Evolutionary conservation across 2,113 vertebrate genomes (phyloP).

Genomic region (cattle (Bos taurus)): ARS-UCD2.0 NC_037342.1:71556001-71556500

Average conservation of each 20-base stretch:
- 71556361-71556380: not conserved
- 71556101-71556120: not conserved
- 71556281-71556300: not conserved
- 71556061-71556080: not conserved
- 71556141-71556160: not conserved
- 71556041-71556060: not conserved
- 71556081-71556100: not conserved
- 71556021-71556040: not conserved
- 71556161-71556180: not conserved
- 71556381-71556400: not conserved
- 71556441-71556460: not conserved
- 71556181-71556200: not conserved
- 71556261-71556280: not conserved
- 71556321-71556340: not conserved
- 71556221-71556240: not conserved
- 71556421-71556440: not conserved
- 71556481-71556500: not conserved
- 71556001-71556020: not conserved
- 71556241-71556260: not conserved
- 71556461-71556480: not conserved
- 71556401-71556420: not conserved
- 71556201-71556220: not conserved
- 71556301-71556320: not conserved
- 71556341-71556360: not conserved
- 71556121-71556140: not conserved